Conservation (phyloP, 2,888 invertebrate genomes). For the Mongoloraphidia duomilia region DNA sequence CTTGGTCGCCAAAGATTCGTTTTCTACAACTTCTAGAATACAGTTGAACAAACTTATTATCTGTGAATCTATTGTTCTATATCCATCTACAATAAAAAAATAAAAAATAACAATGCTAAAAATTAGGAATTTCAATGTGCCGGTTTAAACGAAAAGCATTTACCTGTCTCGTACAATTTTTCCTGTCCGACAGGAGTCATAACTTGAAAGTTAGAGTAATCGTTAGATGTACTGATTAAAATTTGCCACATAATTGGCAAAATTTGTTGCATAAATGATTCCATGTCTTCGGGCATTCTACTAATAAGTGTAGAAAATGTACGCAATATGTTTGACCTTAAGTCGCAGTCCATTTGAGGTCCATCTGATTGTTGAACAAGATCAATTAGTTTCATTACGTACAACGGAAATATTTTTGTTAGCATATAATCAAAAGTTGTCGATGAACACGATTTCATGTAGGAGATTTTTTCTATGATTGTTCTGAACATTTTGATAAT, state of each 20-base stretch:
- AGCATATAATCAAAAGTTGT: too few relatives aligned
- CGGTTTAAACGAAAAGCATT: not conserved
- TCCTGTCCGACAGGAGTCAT: too few relatives aligned
- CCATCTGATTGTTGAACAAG: not conserved
- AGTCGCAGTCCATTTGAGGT: not conserved
- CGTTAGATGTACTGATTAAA: not conserved
- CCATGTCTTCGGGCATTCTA: not conserved
- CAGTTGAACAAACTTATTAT: not conserved
- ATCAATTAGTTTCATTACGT: too few relatives aligned
- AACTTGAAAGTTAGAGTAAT: not conserved
- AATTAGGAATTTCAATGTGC: not conserved
- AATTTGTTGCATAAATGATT: not conserved
- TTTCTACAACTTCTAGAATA: not conserved
- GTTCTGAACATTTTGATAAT: too few relatives aligned
- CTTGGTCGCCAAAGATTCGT: not conserved
- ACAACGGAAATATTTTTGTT: too few relatives aligned
- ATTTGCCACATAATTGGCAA: slow-evolving; percentile 2
- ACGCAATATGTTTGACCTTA: not conserved
- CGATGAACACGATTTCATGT: too few relatives aligned
- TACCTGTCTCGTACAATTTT: too few relatives aligned
- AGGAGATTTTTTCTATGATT: too few relatives aligned
- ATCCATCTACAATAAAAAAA: not conserved
- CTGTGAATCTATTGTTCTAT: not conserved
- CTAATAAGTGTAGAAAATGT: not conserved
- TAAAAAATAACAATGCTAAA: too few relatives aligned